Percentiles rank a stretch among this genome's conserved stretches.
Conservation (phyloP, 2,888 invertebrate genomes). For the Boloria selene region DNA sequence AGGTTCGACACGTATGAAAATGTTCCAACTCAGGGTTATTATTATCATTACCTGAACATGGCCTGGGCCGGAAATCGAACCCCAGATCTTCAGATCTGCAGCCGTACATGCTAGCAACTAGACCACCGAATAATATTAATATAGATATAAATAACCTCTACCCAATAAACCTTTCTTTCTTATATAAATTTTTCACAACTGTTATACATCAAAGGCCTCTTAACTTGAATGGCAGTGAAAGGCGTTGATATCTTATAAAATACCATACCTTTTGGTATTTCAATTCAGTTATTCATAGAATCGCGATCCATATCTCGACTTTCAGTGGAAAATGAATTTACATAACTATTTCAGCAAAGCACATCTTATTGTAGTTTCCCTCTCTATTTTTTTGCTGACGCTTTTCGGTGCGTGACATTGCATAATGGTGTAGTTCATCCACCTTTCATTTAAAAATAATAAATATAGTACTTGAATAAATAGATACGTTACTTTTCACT, state of each 20-base stretch:
- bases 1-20: no score
- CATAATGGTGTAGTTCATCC: slow-evolving; percentile 18
- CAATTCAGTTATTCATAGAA: slow-evolving; percentile 70
- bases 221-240: slow-evolving; percentile 14
- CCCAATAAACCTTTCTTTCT: no score
- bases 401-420: slow-evolving; percentile 21
- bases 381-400: slow-evolving; percentile 22
- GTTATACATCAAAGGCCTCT: slow-evolving; percentile 2
- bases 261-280: slow-evolving; percentile 56
- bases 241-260: slow-evolving; percentile 61
- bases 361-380: slow-evolving; percentile 31
- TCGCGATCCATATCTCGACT: slow-evolving; percentile 49
- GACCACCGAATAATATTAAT: no score
- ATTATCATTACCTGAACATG: no score
- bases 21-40: no score
- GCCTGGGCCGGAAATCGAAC: no score
- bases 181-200: not conserved
- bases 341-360: slow-evolving; percentile 33
- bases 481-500: no score
- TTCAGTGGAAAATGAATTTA: slow-evolving; percentile 33
- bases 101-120: no score
- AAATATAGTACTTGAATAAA: not conserved
- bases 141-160: no score
- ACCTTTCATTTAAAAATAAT: slow-evolving; percentile 4
- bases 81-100: no score